These are phyloP conservation scores for Rutilus rutilus DNA, from an alignment of 2,113 vertebrate species.

Conservation along the genomic window DNA sequence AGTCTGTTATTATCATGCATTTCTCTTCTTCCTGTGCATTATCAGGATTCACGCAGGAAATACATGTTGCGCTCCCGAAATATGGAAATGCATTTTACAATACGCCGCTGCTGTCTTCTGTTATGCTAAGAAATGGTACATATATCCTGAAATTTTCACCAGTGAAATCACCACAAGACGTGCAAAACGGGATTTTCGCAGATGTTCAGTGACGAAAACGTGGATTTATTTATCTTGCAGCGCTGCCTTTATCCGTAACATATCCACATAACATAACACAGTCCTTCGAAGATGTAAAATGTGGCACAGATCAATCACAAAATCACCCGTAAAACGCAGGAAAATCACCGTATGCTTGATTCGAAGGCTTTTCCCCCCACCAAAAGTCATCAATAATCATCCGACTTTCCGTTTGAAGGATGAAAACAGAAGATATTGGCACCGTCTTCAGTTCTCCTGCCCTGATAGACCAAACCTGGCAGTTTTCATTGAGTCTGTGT, in stretches of 20 bases:
- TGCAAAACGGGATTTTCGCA: neutral
- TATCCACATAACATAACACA: neutral
- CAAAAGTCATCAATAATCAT: slow-evolving; percentile 35
- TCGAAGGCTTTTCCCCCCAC: slow-evolving; percentile 31
- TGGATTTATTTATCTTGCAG: neutral
- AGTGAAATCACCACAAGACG: neutral
- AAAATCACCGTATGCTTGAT: slow-evolving; percentile 11
- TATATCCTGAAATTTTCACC: neutral
- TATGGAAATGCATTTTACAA: slow-evolving; percentile 31
- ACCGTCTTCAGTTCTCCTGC: neutral
- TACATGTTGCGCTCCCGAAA: slow-evolving; percentile 69
- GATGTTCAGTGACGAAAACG: slow-evolving; percentile 2
- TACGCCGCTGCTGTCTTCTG: slow-evolving; percentile 24
- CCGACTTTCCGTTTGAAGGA: neutral
- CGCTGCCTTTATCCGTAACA: neutral
- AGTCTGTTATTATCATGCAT: slow-evolving; percentile 15
- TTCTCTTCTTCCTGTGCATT: slow-evolving; percentile 27
- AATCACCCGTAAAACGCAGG: slow-evolving; percentile 35
- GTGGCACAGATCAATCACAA: slow-evolving; percentile 22
- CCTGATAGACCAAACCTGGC: neutral
- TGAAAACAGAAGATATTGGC: neutral
- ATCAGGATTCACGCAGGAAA: slow-evolving; percentile 50
- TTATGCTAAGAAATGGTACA: neutral
- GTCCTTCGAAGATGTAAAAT: neutral
- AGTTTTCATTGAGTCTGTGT: neutral